phyloP scores from a whole-genome alignment of 1,140 invertebrate species.

The Ctenoplectra terminalis region DNA sequence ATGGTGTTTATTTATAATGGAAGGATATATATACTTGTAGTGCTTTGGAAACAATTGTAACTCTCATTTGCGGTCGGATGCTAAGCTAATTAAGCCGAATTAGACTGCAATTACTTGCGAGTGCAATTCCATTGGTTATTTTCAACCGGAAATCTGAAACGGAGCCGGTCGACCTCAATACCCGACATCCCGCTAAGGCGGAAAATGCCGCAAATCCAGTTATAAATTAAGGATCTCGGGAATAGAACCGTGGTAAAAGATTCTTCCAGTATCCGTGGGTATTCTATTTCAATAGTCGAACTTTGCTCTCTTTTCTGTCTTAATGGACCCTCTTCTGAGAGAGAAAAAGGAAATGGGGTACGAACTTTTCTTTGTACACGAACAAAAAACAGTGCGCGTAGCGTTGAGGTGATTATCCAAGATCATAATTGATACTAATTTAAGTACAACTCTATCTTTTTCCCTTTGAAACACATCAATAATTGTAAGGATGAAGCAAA shows the following conservation, averaged over 20 bases:
- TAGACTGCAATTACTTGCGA: conserved; percentile 33
- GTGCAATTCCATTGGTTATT: conserved; percentile 44
- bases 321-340: background rate
- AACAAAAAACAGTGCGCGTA: background rate
- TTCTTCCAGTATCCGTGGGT: conserved; percentile 12
- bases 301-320: conserved; percentile 25
- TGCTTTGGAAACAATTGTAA: background rate
- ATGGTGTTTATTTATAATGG: background rate
- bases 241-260: conserved; percentile 39
- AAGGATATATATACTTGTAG: background rate
- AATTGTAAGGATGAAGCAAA: no score
- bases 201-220: conserved; percentile 51
- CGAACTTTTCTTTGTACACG: background rate
- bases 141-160: conserved; percentile 51
- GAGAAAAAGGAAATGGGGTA: background rate
- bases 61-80: background rate
- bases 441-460: no score
- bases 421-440: no score
- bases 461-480: no score
- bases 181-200: conserved; percentile 36
- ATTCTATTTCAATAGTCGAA: conserved; percentile 27
- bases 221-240: conserved; percentile 50
- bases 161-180: conserved; percentile 39
- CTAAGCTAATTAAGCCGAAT: conserved; percentile 42
- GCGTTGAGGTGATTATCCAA: background rate